A percentile compares a stretch with the other conserved stretches of the same genome.
Evolutionary conservation across 1,140 invertebrate species (phyloP).

Genomic region (Halictus rubicundus): DNA sequence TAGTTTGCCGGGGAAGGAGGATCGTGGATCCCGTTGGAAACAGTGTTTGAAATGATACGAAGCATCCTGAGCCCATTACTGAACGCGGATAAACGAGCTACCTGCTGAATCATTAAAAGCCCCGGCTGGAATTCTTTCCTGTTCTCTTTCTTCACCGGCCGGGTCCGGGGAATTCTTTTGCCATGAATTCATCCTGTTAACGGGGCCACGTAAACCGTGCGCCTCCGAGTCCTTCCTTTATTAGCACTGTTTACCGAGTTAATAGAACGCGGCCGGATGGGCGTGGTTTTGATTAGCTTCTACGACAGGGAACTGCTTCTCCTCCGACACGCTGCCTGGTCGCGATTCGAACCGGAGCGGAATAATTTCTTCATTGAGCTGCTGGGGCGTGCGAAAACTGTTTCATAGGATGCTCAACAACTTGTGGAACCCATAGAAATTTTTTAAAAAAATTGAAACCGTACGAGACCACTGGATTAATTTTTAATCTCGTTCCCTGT

Average conservation of each 20-base stretch:
- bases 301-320: background rate
- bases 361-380: background rate
- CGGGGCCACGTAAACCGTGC: background rate
- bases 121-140: background rate
- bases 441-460: no score
- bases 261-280: conserved; percentile 3
- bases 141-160: background rate
- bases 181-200: conserved; percentile 11
- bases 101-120: background rate
- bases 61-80: conserved; percentile 8
- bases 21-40: background rate
- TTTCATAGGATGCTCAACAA: no score
- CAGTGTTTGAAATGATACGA: conserved; percentile 1
- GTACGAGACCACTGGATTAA: no score
- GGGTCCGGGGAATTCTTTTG: background rate
- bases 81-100: conserved; percentile 7
- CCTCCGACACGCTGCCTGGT: background rate
- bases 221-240: background rate
- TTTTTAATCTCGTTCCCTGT: no score
- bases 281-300: background rate
- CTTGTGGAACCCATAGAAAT: no score
- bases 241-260: conserved; percentile 15
- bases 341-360: background rate
- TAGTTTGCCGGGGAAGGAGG: background rate
- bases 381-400: no score